phyloP scores from a whole-genome alignment of 2,797 vertebrate species.

The Cossypha polioptera region DNA sequence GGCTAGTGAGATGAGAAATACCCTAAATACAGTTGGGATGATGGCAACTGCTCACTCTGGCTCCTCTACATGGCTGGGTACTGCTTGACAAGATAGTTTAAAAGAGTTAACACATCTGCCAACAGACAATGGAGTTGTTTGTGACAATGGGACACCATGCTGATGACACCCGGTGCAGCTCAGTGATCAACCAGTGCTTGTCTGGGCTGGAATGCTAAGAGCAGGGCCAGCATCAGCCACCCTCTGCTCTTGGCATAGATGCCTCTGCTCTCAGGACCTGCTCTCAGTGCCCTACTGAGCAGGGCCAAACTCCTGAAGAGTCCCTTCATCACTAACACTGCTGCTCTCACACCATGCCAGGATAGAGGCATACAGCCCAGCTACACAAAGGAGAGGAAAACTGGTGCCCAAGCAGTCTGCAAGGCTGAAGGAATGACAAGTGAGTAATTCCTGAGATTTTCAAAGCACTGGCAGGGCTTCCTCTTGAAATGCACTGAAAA shows the following conservation, averaged over 20 bases:
- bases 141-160: rapidly evolving
- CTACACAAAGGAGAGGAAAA: not conserved
- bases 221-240: not conserved
- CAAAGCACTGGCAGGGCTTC: not conserved
- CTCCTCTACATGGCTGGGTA: not conserved
- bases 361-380: not conserved
- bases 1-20: not conserved
- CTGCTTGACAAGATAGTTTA: not conserved
- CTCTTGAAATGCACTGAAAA: not conserved
- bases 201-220: not conserved
- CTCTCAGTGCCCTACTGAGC: not conserved
- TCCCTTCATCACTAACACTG: not conserved
- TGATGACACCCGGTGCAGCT: not conserved
- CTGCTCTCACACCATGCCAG: not conserved
- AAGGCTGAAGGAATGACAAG: not conserved
- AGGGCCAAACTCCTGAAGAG: not conserved
- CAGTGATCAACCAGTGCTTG: not conserved
- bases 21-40: not conserved
- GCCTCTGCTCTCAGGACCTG: not conserved
- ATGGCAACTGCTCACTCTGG: not conserved
- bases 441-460: not conserved
- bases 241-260: not conserved
- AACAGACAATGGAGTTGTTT: not conserved
- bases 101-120: not conserved
- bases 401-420: not conserved